Evolutionary conservation across 2,888 invertebrate genomes (phyloP).

Genomic region (Smittia sp.): DNA sequence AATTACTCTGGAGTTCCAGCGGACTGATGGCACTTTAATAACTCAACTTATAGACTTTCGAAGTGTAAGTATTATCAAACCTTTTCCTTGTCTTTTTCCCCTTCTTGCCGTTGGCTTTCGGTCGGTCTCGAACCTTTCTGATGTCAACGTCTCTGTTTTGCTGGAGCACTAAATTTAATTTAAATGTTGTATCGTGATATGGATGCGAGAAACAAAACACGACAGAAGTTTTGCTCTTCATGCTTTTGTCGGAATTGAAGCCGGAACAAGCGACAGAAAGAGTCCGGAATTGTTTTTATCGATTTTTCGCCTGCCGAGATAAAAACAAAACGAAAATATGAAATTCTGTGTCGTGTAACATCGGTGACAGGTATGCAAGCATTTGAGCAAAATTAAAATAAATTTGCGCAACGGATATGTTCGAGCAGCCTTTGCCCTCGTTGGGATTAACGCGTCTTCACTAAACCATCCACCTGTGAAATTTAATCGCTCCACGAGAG

Average conservation of each 20-base stretch:
- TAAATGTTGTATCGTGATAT: no score
- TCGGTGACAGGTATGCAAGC: not conserved
- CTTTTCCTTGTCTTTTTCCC: not conserved
- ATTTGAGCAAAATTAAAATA: not conserved
- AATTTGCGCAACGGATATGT: not conserved
- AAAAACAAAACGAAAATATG: not conserved
- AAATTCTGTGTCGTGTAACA: not conserved
- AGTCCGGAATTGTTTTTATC: slow-evolving; percentile 20
- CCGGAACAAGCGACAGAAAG: not conserved
- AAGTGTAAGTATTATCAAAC: slow-evolving; percentile 66
- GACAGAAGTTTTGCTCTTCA: no score
- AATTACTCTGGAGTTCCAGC: slow-evolving; percentile 82
- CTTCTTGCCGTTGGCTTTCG: not conserved
- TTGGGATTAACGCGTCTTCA: no score
- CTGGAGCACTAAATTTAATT: no score
- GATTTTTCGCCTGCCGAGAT: not conserved
- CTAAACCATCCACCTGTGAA: not conserved
- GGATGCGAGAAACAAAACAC: no score
- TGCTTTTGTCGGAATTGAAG: not conserved
- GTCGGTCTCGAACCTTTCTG: no score
- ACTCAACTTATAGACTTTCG: slow-evolving; percentile 92
- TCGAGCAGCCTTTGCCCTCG: not conserved
- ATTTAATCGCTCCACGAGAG: not conserved
- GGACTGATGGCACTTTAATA: slow-evolving; percentile 86
- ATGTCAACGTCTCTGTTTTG: no score